Percentiles rank a stretch among this genome's conserved stretches.
Evolutionary conservation across 1,140 invertebrate genomes (phyloP).

Genomic region (Vollenhovia emeryi): DNA sequence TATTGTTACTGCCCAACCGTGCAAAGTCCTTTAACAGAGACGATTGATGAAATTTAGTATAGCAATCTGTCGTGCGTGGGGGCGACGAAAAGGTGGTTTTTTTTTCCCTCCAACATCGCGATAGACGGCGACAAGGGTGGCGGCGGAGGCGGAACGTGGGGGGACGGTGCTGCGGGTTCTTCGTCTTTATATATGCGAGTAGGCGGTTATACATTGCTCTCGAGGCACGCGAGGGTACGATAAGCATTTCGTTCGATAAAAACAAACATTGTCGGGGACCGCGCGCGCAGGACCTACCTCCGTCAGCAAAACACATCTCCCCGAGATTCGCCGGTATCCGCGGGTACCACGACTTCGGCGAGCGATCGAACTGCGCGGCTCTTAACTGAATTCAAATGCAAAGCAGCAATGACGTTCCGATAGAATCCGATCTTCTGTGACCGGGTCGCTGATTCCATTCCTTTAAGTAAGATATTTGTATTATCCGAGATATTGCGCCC

Average conservation of each 20-base stretch:
- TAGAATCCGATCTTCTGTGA: slow-evolving; percentile 49
- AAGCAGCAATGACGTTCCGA: slow-evolving; percentile 12
- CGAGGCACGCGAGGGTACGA: slow-evolving; percentile 67
- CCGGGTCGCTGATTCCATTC: slow-evolving; percentile 8
- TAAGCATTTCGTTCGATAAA: slow-evolving; percentile 74
- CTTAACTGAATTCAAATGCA: slow-evolving; percentile 65
- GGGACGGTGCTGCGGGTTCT: slow-evolving; percentile 37
- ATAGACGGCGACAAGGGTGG: not conserved
- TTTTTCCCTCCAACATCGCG: slow-evolving; percentile 9
- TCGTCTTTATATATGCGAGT: slow-evolving; percentile 22
- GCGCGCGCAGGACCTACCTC: not conserved
- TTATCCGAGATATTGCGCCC: slow-evolving; percentile 38
- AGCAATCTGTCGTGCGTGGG: slow-evolving; percentile 26
- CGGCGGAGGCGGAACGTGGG: not conserved
- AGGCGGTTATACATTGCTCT: slow-evolving; percentile 45
- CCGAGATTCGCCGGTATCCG: slow-evolving; percentile 29
- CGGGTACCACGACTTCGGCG: slow-evolving; percentile 5
- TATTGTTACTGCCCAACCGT: not conserved
- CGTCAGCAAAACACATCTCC: slow-evolving; percentile 41
- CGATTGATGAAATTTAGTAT: slow-evolving; percentile 43
- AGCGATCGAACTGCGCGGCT: not conserved
- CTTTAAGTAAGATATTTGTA: slow-evolving; percentile 57
- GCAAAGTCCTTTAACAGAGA: not conserved
- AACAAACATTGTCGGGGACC: slow-evolving; percentile 66
- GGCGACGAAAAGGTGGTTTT: slow-evolving; percentile 12